Base-by-base conservation (phyloP, 2,113 vertebrate species). In the Varanus salvator region DNA sequence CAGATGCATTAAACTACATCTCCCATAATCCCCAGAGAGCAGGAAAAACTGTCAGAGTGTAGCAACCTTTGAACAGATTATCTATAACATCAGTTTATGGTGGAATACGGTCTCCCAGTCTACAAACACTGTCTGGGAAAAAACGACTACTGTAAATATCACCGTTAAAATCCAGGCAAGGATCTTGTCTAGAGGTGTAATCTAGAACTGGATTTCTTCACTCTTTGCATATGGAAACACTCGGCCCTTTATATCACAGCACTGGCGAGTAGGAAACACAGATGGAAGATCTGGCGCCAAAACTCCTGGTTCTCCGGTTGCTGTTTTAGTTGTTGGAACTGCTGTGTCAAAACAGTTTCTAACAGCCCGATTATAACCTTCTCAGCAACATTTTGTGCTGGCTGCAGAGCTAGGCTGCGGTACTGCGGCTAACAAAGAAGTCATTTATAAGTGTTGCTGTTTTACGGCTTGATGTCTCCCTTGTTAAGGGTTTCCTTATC, bases 351-450 rank as follows among this genome's bases (percentile, higher is more conserved):
- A 80, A 75, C 52, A 72, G 66, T 64, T 64, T 75, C 52, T 84
- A 75, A 83, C 1, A 60, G n/a, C n/a, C 90, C 87, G 91, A 87
- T 76, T 80, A 27, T 23, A 66, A 84, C 91, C 83, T 91, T 94
- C 90, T 96, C 81, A 95, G 93, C 44, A 85, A 23, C 17, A 75
- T 88, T 93, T 94, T 94, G n/a, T 54, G 27, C 69, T 81, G 34
- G 87, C 71, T 90, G 69, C 52, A 89, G 54, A 86, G 75, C 64
- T 17, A 83, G 84, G 52, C 68, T 74, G 29, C 71, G 92, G 76
- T 0, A 82, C 87, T 86, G 14, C 87, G 85, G 48, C 17, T 91
- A 93, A 91, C 71, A 93, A 90, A 71, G 85, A 91, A 92, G 48
- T 88, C 0, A 60, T 85, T 87, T 50, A 66, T 93, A 91, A 94